Evolutionary conservation across 2,888 invertebrate species (phyloP), one percentile per base, ranked within the genome.

Genomic region (Notodonta ziczac): DNA sequence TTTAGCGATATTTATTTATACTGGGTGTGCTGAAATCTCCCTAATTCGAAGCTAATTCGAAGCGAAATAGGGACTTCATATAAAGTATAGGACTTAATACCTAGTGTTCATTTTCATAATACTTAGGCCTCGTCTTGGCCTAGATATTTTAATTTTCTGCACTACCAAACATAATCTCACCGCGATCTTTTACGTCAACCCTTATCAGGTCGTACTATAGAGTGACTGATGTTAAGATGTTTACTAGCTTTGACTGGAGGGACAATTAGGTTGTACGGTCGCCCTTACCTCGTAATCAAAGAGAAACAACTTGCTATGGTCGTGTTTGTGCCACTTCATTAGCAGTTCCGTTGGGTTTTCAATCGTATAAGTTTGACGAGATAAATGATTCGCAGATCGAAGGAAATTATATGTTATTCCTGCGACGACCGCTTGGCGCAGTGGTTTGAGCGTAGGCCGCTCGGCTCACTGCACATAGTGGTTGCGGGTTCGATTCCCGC

Each of bases 81-180:
- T 10, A 6, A n/a, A 13, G 3, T 46, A 46, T 46, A 46, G n/a
- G 3, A n/a, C 46, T 5, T n/a, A 46, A 46, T 46, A 42, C 7
- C 8, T 39, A 39, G 46, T 46, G 46, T n/a, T 46, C n/a, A 46
- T 46, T 46, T 46, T 46, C 46, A n/a, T 46, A 46, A 4, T 4
- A 46, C 46, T 10, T n/a, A 5, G 6, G n/a, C n/a, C 32, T 46
- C 56, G 40, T 67, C 40, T n/a, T 58, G 50, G 56, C 40, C 55
- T 53, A 57, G 59, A 57, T 63, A 63, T 57, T 63, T 58, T 59
- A 65, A 66, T 65, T 66, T 69, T 63, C 61, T 54, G 40, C 61
- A 55, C 16, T 48, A 32, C 24, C 42, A 40, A 51, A 53, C 46
- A 54, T 50, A 9, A 14, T 12, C 52, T n/a, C 6, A n/a, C 46